Base-by-base conservation (phyloP, 2,113 vertebrate species). In the Lophura nycthemera region DNA sequence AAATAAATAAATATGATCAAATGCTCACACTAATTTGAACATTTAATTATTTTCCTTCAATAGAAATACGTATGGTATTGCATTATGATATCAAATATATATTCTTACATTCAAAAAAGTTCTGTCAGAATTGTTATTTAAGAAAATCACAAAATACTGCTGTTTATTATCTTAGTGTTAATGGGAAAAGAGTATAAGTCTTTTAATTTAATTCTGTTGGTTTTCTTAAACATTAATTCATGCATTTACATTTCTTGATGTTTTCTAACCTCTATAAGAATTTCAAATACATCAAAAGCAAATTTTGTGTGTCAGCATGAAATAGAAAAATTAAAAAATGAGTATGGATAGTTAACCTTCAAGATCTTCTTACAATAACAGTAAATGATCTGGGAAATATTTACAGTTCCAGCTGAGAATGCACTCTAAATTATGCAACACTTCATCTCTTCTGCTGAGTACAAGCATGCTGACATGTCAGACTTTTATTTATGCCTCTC, bases 11-110 rank as follows among this genome's bases (percentile, higher is more conserved):
- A 81, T 77, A 2, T 10, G 5, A 9, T 77, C 22, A 88, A 65
- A 60, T 45, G 7, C 6, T 60, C 27, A 50, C 7, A 13, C 8
- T 50, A 42, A 45, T 11, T 71, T 38, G 21, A 8, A 8, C 3
- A 73, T 80, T 59, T 86, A 86, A 36, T 36, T 2, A 1, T 40
- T 80, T 83, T 57, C 5, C 2, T 10, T 61, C 25, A 5, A 11
- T 45, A 3, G 13, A 25, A 60, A 11, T 15, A 80, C 40, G 16
- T 42, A n/a, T 18, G 4, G 22, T 59, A 11, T 32, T 86, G 30
- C 22, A 2, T 5, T 10, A 27, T 0, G 3, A 47, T 6, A 70
- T 38, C 3, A 64, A 32, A 29, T 50, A 3, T 47, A 36, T 61
- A 52, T 12, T 40, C 65, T 81, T 66, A 56, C 12, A 9, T 61